These are phyloP conservation scores for Tragelaphus buxtoni DNA, from an alignment of 2,113 vertebrate species.

Conservation along the genomic window DNA sequence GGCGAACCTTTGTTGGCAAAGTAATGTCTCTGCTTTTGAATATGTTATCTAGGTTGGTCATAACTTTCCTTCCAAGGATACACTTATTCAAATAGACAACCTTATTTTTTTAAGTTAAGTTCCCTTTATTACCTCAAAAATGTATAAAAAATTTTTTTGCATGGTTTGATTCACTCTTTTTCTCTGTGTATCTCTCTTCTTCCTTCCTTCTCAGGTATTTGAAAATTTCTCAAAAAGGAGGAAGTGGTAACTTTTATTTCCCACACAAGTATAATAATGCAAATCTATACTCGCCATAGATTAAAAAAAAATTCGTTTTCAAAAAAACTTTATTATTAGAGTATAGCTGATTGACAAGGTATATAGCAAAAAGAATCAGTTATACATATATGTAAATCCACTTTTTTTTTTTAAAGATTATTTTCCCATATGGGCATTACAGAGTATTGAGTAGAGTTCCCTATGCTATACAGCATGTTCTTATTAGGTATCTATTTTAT, in stretches of 20 bases:
- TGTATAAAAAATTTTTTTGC: not conserved
- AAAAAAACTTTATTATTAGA: not conserved
- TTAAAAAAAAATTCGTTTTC: not conserved
- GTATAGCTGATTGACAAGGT: not conserved
- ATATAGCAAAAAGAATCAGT: not conserved
- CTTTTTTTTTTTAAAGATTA: not conserved
- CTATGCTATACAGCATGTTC: not conserved
- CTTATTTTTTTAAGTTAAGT: not conserved
- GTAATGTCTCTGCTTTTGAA: too few relatives aligned
- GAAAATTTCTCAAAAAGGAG: not conserved
- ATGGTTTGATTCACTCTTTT: not conserved
- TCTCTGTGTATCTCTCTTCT: not conserved
- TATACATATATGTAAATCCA: not conserved
- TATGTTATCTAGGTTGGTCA: too few relatives aligned
- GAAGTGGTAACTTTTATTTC: constrained; percentile 19
- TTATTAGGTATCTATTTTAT: not conserved
- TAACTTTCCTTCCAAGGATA: too few relatives aligned
- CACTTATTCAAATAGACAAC: not conserved
- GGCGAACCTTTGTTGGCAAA: too few relatives aligned
- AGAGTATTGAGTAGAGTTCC: not conserved
- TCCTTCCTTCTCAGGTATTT: not conserved
- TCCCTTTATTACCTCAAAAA: not conserved
- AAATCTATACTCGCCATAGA: not conserved
- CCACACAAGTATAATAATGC: constrained; percentile 22
- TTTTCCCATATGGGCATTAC: not conserved